Base-by-base conservation (phyloP, 2,113 vertebrate species). In the Ranitomeya imitator region DNA sequence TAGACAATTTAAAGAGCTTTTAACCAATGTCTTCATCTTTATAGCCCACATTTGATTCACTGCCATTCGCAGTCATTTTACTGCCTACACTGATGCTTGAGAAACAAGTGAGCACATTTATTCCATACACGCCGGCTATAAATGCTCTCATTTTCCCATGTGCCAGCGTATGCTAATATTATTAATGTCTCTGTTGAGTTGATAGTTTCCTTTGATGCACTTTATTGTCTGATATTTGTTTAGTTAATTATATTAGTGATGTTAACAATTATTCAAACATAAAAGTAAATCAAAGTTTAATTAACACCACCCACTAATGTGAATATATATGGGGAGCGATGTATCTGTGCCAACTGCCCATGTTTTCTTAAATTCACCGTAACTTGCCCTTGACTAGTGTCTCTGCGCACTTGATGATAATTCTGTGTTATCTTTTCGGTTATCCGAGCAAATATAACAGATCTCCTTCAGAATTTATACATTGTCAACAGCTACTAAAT, bases 71-170 rank as follows among this genome's bases (percentile, higher is more conserved):
- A 69, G 77, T 26, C 77, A 79, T 86, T 86, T 86, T 86, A 86
- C 51, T 80, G 85, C 61, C 45, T 69, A 65, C 85, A 79, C 45
- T 59, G 63, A 80, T 63, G 63, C 31, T 86, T 63, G 74, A 86
- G 83, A 87, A 87, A 80, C 61, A 69, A 79, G 77, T 87, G 76
- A 87, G 31, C 79, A 23, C 85, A 87, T 80, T 87, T 87, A 55
- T 87, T 87, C 86, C 86, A 86, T 78, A 31, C 76, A 69, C 23
- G 14, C 9, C 80, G 85, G 76, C 85, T 80, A 67, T 10, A 10
- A 63, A 26, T 69, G 21, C 52, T 31, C 61, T 57, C 15, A 80
- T 87, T 86, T 87, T 87, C 81, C 63, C 77, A 87, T 80, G 77
- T 87, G 86, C 77, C 86, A 80, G 77, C 9, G 15, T 65, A 57